Evolutionary conservation across 1,140 invertebrate genomes (phyloP).

Genomic region (Riptortus pedestris): DNA sequence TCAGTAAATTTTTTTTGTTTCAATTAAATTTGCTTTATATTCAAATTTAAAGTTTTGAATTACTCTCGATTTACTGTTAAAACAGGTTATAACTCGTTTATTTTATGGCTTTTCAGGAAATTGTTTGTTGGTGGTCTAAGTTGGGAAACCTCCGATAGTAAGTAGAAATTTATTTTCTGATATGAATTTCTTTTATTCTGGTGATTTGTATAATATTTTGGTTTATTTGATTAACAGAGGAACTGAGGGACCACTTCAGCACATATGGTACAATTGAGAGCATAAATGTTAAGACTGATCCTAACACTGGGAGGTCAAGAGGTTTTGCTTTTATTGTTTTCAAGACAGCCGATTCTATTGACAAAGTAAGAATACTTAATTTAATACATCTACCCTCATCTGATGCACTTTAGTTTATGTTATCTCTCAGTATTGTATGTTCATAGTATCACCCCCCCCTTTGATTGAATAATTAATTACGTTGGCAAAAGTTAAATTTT

Average conservation of each 20-base stretch:
- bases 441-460: too few species aligned
- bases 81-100: constrained; percentile 6
- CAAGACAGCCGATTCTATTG: constrained; percentile 72
- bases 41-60: background rate
- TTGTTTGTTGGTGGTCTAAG: constrained; percentile 93
- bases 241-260: constrained; percentile 66
- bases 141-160: constrained; percentile 96
- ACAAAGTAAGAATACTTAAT: constrained; percentile 54
- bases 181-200: background rate
- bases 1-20: too few species aligned
- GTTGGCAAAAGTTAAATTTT: constrained; percentile 14
- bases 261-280: constrained; percentile 54
- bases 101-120: constrained; percentile 71
- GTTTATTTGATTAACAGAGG: constrained; percentile 57
- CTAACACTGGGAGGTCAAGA: constrained; percentile 49
- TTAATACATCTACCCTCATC: too few species aligned
- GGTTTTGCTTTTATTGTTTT: constrained; percentile 81
- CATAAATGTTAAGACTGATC: constrained; percentile 53
- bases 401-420: too few species aligned
- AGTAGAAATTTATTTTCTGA: constrained; percentile 42
- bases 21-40: background rate
- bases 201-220: constrained; percentile 1
- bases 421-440: too few species aligned
- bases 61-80: background rate
- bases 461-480: too few species aligned